These are phyloP conservation scores for Rachycentron canadum DNA, from an alignment of 2,797 vertebrate genomes.

Conservation along the genomic window DNA sequence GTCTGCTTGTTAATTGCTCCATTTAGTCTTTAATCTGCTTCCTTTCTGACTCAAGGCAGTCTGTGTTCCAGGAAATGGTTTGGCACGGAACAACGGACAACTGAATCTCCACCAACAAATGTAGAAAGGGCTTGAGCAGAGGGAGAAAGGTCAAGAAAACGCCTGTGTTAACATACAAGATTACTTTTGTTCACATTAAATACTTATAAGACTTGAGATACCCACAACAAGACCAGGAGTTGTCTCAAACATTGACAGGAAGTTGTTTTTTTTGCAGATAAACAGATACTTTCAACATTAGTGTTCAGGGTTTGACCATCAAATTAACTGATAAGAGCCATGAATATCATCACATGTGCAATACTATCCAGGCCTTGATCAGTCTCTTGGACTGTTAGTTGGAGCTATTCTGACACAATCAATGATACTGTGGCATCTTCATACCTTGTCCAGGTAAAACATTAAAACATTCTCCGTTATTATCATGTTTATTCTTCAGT, in stretches of 20 bases:
- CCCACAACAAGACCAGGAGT: no score
- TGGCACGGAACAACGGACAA: constrained; percentile 32
- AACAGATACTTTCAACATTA: not conserved
- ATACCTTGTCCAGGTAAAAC: not conserved
- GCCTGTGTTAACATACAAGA: not conserved
- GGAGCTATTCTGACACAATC: no score
- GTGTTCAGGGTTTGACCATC: not conserved
- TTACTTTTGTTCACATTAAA: not conserved
- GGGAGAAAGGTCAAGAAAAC: not conserved
- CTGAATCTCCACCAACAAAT: constrained; percentile 1
- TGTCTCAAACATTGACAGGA: not conserved
- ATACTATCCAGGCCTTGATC: no score
- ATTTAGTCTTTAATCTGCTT: constrained; percentile 68
- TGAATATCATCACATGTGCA: not conserved
- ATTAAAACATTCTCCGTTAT: no score
- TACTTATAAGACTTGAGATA: not conserved
- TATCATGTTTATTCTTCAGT: no score
- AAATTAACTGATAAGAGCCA: not conserved
- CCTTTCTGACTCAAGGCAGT: constrained; percentile 44
- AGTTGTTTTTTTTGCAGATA: no score
- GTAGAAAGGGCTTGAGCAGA: not conserved
- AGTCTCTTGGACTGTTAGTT: not conserved
- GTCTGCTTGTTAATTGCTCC: constrained; percentile 58
- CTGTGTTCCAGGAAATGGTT: constrained; percentile 64
- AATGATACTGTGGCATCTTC: not conserved